A percentile compares a stretch with the other conserved stretches of the same genome.
phyloP scores from a whole-genome alignment of 2,888 invertebrate species.

The Luffia ferchaultella region DNA sequence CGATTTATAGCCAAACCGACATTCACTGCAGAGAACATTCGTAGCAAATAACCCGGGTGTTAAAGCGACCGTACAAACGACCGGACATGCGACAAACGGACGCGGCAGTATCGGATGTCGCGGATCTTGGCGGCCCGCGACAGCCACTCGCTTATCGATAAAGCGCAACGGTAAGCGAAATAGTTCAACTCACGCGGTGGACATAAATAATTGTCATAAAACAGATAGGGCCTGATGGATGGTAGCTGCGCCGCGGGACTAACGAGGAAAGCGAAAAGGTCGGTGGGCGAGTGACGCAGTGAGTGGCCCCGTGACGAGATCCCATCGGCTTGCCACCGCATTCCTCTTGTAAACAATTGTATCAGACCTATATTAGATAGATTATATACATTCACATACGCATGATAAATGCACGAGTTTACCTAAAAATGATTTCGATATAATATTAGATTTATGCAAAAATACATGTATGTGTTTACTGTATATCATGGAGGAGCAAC shows the following conservation, averaged over 20 bases:
- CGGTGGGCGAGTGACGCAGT: slow-evolving; percentile 18
- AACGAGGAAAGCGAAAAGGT: slow-evolving; percentile 43
- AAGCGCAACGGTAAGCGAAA: slow-evolving; percentile 63
- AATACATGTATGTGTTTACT: no score
- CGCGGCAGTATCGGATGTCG: slow-evolving; percentile 63
- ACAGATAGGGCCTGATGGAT: slow-evolving; percentile 59
- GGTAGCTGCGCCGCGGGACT: slow-evolving; percentile 30
- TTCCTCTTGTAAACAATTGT: no score
- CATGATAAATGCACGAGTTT: no score
- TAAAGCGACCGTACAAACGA: slow-evolving; percentile 60
- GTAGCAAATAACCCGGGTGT: slow-evolving; percentile 61
- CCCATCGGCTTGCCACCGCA: not conserved
- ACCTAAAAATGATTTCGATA: no score
- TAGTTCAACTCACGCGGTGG: slow-evolving; percentile 54
- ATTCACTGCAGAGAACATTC: slow-evolving; percentile 53
- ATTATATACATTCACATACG: no score
- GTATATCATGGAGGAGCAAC: no score
- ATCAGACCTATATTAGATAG: no score
- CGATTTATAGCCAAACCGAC: slow-evolving; percentile 62
- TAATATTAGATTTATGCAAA: no score
- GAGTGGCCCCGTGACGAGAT: slow-evolving; percentile 11
- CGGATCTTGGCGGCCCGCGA: slow-evolving; percentile 43
- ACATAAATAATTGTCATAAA: slow-evolving; percentile 66
- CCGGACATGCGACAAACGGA: slow-evolving; percentile 64
- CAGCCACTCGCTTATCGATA: slow-evolving; percentile 41